Evolutionary conservation across 2,888 invertebrate genomes (phyloP).

Genomic region (Rhingia campestris): DNA sequence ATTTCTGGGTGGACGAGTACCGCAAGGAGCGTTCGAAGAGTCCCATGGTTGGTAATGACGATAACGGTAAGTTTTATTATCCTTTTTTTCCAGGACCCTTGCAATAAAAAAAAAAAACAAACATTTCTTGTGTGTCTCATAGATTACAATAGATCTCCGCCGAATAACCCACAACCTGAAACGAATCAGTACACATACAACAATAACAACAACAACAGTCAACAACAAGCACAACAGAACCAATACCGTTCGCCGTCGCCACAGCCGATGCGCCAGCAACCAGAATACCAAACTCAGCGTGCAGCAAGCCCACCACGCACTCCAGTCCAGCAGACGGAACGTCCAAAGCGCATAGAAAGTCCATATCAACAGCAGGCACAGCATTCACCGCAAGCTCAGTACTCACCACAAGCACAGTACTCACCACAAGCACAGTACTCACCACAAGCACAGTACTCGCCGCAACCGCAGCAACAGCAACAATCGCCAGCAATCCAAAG

Average conservation of each 20-base stretch:
- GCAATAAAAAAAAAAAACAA: neutral
- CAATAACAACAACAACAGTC: slow-evolving; percentile 75
- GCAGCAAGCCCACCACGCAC: slow-evolving; percentile 57
- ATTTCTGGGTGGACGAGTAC: slow-evolving; percentile 85
- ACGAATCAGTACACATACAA: slow-evolving; percentile 75
- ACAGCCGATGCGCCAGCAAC: slow-evolving; percentile 75
- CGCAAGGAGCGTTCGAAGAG: slow-evolving; percentile 83
- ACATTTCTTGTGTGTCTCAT: neutral
- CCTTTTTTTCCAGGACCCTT: neutral
- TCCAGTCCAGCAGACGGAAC: slow-evolving; percentile 78
- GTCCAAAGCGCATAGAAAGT: slow-evolving; percentile 80
- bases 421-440: slow-evolving; percentile 78
- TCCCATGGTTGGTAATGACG: slow-evolving; percentile 80
- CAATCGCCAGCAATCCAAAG: slow-evolving; percentile 43
- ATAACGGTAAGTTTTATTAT: slow-evolving; percentile 64
- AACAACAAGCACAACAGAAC: slow-evolving; percentile 49
- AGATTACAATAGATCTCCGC: slow-evolving; percentile 68
- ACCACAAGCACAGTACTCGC: slow-evolving; percentile 78
- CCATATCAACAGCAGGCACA: slow-evolving; percentile 76
- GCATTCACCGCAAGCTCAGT: slow-evolving; percentile 77
- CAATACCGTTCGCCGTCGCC: slow-evolving; percentile 60
- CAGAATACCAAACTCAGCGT: slow-evolving; percentile 72
- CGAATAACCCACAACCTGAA: slow-evolving; percentile 75
- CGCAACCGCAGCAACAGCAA: slow-evolving; percentile 61
- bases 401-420: slow-evolving; percentile 51